A percentile compares a stretch with the other conserved stretches of the same genome.
Conservation (phyloP, 2,797 vertebrate genomes). For the Gobionotothen gibberifrons region DNA sequence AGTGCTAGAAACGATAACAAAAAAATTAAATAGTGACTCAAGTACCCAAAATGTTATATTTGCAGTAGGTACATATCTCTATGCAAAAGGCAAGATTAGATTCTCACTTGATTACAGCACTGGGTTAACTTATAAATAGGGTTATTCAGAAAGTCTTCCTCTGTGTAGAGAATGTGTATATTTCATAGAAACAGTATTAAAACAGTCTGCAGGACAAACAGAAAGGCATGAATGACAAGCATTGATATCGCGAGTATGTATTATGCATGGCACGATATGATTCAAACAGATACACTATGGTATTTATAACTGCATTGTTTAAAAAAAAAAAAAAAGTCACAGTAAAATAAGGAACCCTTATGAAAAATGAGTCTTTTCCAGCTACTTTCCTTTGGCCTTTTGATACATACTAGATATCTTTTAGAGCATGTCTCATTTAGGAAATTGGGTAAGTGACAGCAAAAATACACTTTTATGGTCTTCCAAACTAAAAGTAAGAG, state of each 20-base stretch:
- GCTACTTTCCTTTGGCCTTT: slow-evolving; percentile 84
- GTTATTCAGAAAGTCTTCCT: slow-evolving; percentile 81
- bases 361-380: slow-evolving; percentile 74
- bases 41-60: slow-evolving; percentile 88
- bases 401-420: slow-evolving; percentile 61
- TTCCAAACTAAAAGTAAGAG: slow-evolving; percentile 52
- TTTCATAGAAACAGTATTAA: slow-evolving; percentile 90
- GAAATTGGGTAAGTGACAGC: slow-evolving; percentile 64
- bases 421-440: slow-evolving; percentile 67
- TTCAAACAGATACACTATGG: slow-evolving; percentile 70
- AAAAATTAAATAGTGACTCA: slow-evolving; percentile 95
- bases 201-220: slow-evolving; percentile 88
- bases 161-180: slow-evolving; percentile 84
- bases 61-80: slow-evolving; percentile 85
- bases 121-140: slow-evolving; percentile 86
- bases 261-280: slow-evolving; percentile 74
- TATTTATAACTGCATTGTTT: slow-evolving; percentile 76
- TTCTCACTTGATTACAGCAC: slow-evolving; percentile 84
- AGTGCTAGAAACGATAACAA: slow-evolving; percentile 95
- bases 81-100: slow-evolving; percentile 87
- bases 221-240: slow-evolving; percentile 83
- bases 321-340: slow-evolving; percentile 69
- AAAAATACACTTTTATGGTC: slow-evolving; percentile 56
- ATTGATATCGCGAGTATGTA: slow-evolving; percentile 72
- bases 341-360: slow-evolving; percentile 78